Percentiles rank a stretch among this genome's conserved stretches.
Conservation (phyloP, 2,888 invertebrate species). For the Scaptomyza reducta region DNA sequence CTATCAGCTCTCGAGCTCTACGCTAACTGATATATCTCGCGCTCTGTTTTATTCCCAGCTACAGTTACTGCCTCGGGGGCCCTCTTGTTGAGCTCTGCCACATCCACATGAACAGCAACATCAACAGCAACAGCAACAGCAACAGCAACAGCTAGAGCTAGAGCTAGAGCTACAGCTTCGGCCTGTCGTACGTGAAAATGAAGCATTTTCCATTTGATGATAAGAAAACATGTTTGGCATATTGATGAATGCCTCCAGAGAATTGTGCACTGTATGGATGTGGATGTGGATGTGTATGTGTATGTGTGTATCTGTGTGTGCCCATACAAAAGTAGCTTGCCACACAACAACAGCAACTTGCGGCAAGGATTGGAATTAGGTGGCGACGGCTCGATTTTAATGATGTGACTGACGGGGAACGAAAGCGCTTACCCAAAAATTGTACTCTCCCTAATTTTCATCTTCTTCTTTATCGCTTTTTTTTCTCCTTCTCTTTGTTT, state of each 20-base stretch:
- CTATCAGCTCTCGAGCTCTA: constrained; percentile 10
- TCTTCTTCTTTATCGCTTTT: not conserved
- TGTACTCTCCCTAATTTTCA: constrained; percentile 6
- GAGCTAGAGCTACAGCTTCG: constrained; percentile 24
- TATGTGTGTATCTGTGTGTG: constrained; percentile 2
- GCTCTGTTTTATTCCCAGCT: constrained; percentile 21
- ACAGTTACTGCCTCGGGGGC: constrained; percentile 33
- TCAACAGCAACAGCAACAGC: not conserved
- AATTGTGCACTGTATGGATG: constrained; percentile 36
- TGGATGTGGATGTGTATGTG: not conserved
- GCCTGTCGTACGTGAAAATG: constrained; percentile 75
- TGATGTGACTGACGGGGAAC: constrained; percentile 71
- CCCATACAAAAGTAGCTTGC: constrained; percentile 27
- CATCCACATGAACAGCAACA: not conserved
- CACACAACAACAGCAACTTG: constrained; percentile 46
- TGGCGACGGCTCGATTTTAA: constrained; percentile 72
- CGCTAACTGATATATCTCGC: constrained; percentile 29
- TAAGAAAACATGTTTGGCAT: constrained; percentile 80
- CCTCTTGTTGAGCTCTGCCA: constrained; percentile 12
- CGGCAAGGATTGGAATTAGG: constrained; percentile 77
- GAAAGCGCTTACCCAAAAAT: constrained; percentile 49
- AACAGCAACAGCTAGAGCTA: constrained; percentile 10
- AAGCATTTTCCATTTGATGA: constrained; percentile 80
- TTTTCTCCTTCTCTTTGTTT: constrained; percentile 29
- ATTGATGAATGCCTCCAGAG: constrained; percentile 79